Conservation (phyloP, 2,888 invertebrate species). For the Epistrophe eligans region DNA sequence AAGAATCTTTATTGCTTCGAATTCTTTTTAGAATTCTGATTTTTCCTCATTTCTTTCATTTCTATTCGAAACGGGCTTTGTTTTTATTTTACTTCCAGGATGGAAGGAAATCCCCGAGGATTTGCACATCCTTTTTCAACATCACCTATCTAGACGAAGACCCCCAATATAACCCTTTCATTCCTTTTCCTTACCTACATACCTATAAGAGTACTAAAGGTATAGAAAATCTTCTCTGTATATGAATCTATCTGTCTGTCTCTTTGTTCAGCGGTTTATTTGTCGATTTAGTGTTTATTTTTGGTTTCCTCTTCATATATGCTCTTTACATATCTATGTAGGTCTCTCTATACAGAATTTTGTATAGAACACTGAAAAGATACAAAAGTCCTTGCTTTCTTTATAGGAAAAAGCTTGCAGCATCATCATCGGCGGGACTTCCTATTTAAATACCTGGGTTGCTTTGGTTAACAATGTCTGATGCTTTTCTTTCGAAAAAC, state of each 20-base stretch:
- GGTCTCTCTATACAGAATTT: background rate
- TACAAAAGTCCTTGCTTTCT: conserved; percentile 53
- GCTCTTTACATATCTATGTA: background rate
- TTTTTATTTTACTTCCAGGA: conserved; percentile 62
- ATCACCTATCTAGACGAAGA: conserved; percentile 63
- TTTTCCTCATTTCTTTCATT: conserved; percentile 34
- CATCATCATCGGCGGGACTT: conserved; percentile 66
- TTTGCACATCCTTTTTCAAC: conserved; percentile 63
- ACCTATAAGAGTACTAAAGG: background rate
- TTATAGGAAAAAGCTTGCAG: conserved; percentile 40
- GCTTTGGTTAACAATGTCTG: conserved; percentile 71
- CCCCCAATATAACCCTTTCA: conserved; percentile 21
- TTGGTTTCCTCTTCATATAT: conserved; percentile 61
- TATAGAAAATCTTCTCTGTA: background rate
- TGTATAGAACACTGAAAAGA: conserved; percentile 15
- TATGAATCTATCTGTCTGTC: conserved; percentile 64
- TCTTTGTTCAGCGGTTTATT: conserved; percentile 71
- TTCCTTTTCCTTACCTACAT: background rate
- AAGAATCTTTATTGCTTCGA: background rate
- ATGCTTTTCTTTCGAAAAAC: conserved; percentile 29
- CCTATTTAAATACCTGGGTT: conserved; percentile 68
- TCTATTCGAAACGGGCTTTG: conserved; percentile 46
- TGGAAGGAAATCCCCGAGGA: conserved; percentile 70
- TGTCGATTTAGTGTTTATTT: conserved; percentile 76
- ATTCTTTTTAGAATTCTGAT: conserved; percentile 26